Percentiles rank a stretch among this genome's conserved stretches.
phyloP scores from a whole-genome alignment of 30 jellyfish, hydroid and myxozoan genomes.

The Phacellophora camtschatica region DNA sequence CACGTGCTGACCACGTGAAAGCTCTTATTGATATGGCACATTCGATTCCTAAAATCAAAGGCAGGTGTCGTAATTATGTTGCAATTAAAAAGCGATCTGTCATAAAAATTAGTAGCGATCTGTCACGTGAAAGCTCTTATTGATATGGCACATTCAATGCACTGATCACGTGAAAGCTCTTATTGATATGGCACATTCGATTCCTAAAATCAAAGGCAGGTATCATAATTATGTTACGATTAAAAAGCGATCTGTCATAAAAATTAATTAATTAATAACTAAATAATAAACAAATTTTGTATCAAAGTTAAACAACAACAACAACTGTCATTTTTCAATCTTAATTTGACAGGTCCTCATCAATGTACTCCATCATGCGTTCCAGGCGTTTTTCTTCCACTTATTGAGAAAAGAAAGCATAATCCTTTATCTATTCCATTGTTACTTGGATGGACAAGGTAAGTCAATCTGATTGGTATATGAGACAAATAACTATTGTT shows the following conservation, averaged over 20 bases:
- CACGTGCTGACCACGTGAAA: background rate
- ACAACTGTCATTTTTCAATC: background rate
- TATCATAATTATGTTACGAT: background rate
- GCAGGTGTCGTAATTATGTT: background rate
- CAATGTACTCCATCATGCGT: slow-evolving; percentile 53
- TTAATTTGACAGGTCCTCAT: slow-evolving; percentile 62
- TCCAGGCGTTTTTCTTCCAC: slow-evolving; percentile 18
- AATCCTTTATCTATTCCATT: slow-evolving; percentile 76
- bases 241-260: background rate
- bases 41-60: slow-evolving; percentile 27
- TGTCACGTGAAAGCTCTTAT: too few species aligned
- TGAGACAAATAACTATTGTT: too few species aligned
- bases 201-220: background rate
- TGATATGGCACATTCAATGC: too few species aligned
- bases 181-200: too few species aligned
- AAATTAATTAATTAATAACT: too few species aligned
- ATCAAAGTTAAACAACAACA: too few species aligned
- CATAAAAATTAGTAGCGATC: too few species aligned
- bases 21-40: slow-evolving; percentile 5
- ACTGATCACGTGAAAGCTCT: too few species aligned
- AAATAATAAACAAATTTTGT: too few species aligned
- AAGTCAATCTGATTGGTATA: too few species aligned
- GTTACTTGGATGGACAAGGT: slow-evolving; percentile 94
- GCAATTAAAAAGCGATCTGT: background rate
- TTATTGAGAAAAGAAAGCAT: slow-evolving; percentile 31